phyloP scores from a whole-genome alignment of 2,888 invertebrate genomes.

The Cryptophagus acutangulus region DNA sequence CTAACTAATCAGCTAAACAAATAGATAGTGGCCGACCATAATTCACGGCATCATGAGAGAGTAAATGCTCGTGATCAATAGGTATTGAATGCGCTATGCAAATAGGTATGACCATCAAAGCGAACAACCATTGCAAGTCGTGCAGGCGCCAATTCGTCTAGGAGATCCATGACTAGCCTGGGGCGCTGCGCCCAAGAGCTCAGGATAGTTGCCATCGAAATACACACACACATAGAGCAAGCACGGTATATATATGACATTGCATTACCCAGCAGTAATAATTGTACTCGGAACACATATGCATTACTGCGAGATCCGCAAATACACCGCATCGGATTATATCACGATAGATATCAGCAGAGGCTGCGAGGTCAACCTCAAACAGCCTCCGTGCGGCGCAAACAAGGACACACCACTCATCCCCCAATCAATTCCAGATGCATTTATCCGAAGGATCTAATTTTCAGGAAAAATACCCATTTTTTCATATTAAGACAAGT shows the following conservation, averaged over 20 bases:
- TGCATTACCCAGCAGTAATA: conserved; percentile 37
- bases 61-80: conserved; percentile 49
- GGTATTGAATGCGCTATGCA: conserved; percentile 49
- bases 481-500: too few relatives aligned
- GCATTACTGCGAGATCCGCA: conserved; percentile 38
- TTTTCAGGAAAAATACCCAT: too few relatives aligned
- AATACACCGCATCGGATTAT: conserved; percentile 38
- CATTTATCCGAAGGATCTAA: too few relatives aligned
- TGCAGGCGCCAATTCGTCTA: conserved; percentile 31
- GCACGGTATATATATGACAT: conserved; percentile 35
- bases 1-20: conserved; percentile 52
- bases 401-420: too few relatives aligned
- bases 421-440: too few relatives aligned
- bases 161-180: conserved; percentile 31
- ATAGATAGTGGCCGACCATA: conserved; percentile 50
- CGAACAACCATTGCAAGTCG: conserved; percentile 35
- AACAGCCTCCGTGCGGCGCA: conserved; percentile 1
- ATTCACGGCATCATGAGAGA: conserved; percentile 47
- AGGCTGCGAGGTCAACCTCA: conserved; percentile 14
- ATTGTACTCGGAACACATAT: conserved; percentile 40
- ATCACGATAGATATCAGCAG: conserved; percentile 11
- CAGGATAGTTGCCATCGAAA: conserved; percentile 38
- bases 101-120: conserved; percentile 39
- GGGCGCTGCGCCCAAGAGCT: conserved; percentile 38
- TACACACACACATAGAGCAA: conserved; percentile 16